Base-by-base conservation (phyloP, 2,888 invertebrate species). In the Podabrus alpinus region DNA sequence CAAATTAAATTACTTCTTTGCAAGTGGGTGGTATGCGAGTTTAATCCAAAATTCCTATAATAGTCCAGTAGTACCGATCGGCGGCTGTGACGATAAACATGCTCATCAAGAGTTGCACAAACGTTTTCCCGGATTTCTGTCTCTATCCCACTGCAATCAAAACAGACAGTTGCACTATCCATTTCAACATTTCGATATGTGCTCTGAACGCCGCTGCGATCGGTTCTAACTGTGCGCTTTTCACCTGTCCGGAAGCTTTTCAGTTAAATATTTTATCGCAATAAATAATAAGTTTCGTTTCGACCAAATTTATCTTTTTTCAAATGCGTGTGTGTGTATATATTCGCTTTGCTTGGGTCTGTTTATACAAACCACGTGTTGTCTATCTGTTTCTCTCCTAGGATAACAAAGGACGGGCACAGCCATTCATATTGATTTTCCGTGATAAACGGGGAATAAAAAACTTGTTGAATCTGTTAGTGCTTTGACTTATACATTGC, bases 381-480 rank as follows among this genome's bases (percentile, higher is more conserved):
- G 83, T 83, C 84, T 81, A 81, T 84, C 84, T 83, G 85, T 86
- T 84, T 85, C 83, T 84, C 84, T 86, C 85, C 83, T 84, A 85
- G 83, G 84, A 83, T 84, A 86, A 87, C 87, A 87, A 87, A 87
- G 87, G 85, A 85, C 85, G 85, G 84, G 83, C 83, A 83, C 85
- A 85, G 86, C 87, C 87, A 87, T 88, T 87, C 85, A 85, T 87
- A 88, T 88, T 86, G 88, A 88, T 88, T 88, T 87, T 87, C 86
- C 80, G 85, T 86, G 86, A 87, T 86, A 85, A 86, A 87, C 87
- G 85, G 84, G 85, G 84, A 84, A 87, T 86, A 87, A 87, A 87
- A 88, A 88, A 87, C 87, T 88, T 91, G 87, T 87, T 91, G 87
- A 90, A 90, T 88, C 86, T 89, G 82, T 79, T 74, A 69, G 74